Conservation (phyloP, 2,113 vertebrate genomes). For the Tragelaphus buxtoni region DNA sequence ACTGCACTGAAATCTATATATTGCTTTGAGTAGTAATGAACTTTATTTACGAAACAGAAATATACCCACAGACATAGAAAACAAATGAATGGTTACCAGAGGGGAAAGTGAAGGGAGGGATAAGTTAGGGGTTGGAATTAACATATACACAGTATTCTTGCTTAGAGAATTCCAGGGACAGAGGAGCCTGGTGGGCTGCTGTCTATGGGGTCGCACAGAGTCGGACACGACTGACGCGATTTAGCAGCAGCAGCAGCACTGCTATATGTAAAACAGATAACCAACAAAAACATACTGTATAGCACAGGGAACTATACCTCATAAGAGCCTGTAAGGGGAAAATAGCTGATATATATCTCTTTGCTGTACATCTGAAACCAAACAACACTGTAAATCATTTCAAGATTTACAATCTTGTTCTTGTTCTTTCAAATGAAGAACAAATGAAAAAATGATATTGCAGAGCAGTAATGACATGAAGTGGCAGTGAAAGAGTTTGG, state of each 20-base stretch:
- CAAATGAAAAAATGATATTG: not conserved
- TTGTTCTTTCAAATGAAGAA: too few relatives aligned
- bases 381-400: not conserved
- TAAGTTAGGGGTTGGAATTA: not conserved
- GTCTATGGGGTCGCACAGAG: too few relatives aligned
- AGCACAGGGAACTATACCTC: too few relatives aligned
- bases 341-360: not conserved
- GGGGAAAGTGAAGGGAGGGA: not conserved
- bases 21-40: not conserved
- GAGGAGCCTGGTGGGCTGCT: too few relatives aligned
- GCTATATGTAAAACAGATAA: not conserved
- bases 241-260: not conserved
- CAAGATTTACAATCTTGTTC: too few relatives aligned
- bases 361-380: not conserved
- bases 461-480: not conserved
- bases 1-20: not conserved
- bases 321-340: not conserved
- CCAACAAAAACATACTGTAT: not conserved
- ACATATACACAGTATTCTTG: not conserved
- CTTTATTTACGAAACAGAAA: not conserved
- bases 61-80: not conserved
- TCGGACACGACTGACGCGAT: accelerated
- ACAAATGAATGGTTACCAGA: not conserved
- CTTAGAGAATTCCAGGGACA: too few relatives aligned
- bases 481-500: not conserved